A percentile compares a stretch with the other conserved stretches of the same genome.
phyloP scores from a whole-genome alignment of 2,888 invertebrate species.

The Limnephilus marmoratus region DNA sequence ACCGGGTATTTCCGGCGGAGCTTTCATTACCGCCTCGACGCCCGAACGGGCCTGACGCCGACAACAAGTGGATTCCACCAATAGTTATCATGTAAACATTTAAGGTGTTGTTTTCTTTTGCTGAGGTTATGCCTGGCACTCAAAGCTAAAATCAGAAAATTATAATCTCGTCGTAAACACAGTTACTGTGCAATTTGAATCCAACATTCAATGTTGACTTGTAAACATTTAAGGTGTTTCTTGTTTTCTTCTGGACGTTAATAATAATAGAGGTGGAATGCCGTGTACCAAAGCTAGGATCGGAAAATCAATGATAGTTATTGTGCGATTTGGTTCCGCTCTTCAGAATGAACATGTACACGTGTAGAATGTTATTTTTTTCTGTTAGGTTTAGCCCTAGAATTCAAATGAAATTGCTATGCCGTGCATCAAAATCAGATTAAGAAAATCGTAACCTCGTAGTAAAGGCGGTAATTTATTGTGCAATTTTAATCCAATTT shows the following conservation, averaged over 20 bases:
- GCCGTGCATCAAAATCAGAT: no score
- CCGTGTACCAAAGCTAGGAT: background rate
- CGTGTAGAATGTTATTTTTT: no score
- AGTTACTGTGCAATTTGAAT: no score
- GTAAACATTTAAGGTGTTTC: background rate
- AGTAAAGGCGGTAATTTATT: no score
- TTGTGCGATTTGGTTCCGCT: no score
- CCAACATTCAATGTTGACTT: no score
- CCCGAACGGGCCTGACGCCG: conserved; percentile 2
- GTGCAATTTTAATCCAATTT: background rate
- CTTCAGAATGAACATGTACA: no score
- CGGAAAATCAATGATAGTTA: no score
- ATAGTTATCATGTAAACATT: background rate
- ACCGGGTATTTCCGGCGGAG: conserved; percentile 32
- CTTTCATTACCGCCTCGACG: conserved; percentile 29
- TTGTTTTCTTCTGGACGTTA: background rate
- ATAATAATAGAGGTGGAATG: background rate
- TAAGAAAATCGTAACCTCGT: no score
- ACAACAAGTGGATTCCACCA: background rate
- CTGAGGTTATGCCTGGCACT: background rate
- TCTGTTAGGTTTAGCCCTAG: no score
- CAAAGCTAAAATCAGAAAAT: background rate
- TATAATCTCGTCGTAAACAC: no score
- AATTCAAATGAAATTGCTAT: no score
- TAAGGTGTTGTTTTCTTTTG: conserved; percentile 7